Conservation (phyloP, 2,113 vertebrate species). For the Perca fluviatilis region DNA sequence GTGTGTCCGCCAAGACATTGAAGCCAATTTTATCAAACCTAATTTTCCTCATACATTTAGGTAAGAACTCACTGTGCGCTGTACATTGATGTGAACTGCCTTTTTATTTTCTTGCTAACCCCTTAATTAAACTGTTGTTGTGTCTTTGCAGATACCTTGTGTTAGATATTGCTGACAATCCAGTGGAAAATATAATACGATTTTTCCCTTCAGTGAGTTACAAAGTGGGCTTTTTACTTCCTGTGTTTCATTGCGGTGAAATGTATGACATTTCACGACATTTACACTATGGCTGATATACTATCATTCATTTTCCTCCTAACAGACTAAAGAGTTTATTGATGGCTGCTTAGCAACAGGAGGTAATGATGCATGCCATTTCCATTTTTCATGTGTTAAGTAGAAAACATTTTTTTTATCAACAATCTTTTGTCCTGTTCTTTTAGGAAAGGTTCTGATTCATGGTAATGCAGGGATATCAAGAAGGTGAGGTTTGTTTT, state of each 20-base stretch:
- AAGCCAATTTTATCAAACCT: slow-evolving; percentile 99
- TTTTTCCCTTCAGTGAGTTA: slow-evolving; percentile 96
- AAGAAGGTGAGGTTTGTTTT: slow-evolving; percentile 87
- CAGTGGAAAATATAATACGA: slow-evolving; percentile 98
- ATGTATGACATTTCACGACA: not conserved
- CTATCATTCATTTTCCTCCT: slow-evolving; percentile 44
- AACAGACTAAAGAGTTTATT: slow-evolving; percentile 98
- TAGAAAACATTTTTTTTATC: not conserved
- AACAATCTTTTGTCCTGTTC: slow-evolving; percentile 22
- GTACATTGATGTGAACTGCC: not conserved
- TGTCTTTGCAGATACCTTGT: slow-evolving; percentile 93
- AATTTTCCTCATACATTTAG: slow-evolving; percentile 98
- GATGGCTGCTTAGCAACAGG: slow-evolving; percentile 97
- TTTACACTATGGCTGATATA: not conserved
- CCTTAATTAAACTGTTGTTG: slow-evolving; percentile 3
- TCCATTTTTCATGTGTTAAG: not conserved
- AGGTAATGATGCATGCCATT: slow-evolving; percentile 84
- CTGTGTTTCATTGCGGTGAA: not conserved
- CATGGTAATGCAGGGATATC: slow-evolving; percentile 99
- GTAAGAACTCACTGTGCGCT: slow-evolving; percentile 66
- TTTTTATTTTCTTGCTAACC: not conserved
- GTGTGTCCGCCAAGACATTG: slow-evolving; percentile 98
- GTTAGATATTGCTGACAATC: slow-evolving; percentile 99
- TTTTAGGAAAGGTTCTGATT: slow-evolving; percentile 95
- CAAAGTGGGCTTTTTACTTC: not conserved